phyloP scores from a whole-genome alignment of 2,888 invertebrate species.

The Melanargia galathea region DNA sequence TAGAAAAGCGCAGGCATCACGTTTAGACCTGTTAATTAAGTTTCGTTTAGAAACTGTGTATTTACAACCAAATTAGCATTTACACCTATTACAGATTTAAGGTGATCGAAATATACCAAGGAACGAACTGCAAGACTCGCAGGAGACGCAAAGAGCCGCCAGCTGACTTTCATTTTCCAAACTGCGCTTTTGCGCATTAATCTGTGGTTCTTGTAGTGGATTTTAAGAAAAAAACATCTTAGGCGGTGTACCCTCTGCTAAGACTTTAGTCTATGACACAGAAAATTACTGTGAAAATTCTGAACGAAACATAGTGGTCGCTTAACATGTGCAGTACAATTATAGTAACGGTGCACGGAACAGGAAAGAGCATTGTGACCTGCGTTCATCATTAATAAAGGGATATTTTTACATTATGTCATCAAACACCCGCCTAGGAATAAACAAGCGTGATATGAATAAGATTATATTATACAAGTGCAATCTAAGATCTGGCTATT shows the following conservation, averaged over 20 bases:
- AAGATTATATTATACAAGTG: not conserved
- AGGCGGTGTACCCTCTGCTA: slow-evolving; percentile 6
- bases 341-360: slow-evolving; percentile 58
- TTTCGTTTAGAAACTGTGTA: too few relatives aligned
- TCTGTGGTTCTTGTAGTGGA: too few relatives aligned
- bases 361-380: slow-evolving; percentile 30
- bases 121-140: too few relatives aligned
- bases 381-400: slow-evolving; percentile 25
- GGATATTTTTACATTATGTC: slow-evolving; percentile 13
- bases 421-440: slow-evolving; percentile 19
- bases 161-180: too few relatives aligned
- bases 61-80: too few relatives aligned
- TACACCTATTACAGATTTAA: too few relatives aligned
- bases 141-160: too few relatives aligned
- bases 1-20: too few relatives aligned
- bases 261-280: slow-evolving; percentile 50
- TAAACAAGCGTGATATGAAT: slow-evolving; percentile 7
- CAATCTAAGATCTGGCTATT: not conserved
- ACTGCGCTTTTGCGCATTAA: too few relatives aligned
- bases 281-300: slow-evolving; percentile 64
- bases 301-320: slow-evolving; percentile 46
- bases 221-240: not conserved
- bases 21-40: too few relatives aligned
- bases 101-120: too few relatives aligned
- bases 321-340: slow-evolving; percentile 64